Conservation (phyloP, 1,140 invertebrate species). For the Episyrphus balteatus region DNA sequence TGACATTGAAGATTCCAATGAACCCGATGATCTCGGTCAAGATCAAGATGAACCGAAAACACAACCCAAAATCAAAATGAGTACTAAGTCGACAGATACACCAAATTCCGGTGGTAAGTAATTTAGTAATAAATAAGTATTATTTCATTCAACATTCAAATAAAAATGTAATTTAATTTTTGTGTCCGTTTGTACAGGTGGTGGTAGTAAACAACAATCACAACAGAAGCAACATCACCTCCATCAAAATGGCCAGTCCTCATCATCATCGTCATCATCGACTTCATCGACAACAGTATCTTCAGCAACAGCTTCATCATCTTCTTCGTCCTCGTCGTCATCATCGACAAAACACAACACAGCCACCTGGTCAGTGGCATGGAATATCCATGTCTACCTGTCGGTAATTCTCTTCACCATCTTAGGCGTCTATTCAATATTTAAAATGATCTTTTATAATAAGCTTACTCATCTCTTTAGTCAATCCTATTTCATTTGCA, state of each 20-base stretch:
- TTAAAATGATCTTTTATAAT: slow-evolving; percentile 69
- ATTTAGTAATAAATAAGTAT: too few species aligned
- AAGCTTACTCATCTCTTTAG: slow-evolving; percentile 67
- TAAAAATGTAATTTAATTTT: too few species aligned
- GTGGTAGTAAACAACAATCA: too few species aligned
- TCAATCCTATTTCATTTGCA: slow-evolving; percentile 71
- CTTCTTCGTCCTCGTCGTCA: slow-evolving; percentile 13
- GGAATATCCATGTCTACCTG: slow-evolving; percentile 80
- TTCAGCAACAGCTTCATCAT: slow-evolving; percentile 10
- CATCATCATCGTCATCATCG: slow-evolving; percentile 21
- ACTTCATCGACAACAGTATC: neutral
- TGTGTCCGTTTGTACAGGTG: too few species aligned
- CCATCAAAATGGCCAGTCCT: slow-evolving; percentile 5
- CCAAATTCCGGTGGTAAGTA: slow-evolving; percentile 8
- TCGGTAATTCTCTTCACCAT: slow-evolving; percentile 71
- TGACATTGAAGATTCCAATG: neutral
- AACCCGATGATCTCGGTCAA: neutral
- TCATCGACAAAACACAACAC: slow-evolving; percentile 20
- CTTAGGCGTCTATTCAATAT: slow-evolving; percentile 68
- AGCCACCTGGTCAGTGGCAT: slow-evolving; percentile 64
- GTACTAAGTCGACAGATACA: slow-evolving; percentile 3
- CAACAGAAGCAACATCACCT: too few species aligned
- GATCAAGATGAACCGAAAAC: neutral
- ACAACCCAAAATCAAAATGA: slow-evolving; percentile 1
- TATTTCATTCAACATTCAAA: too few species aligned